Base-by-base conservation (phyloP, 2,113 vertebrate genomes). In the Nesospiza acunhae region DNA sequence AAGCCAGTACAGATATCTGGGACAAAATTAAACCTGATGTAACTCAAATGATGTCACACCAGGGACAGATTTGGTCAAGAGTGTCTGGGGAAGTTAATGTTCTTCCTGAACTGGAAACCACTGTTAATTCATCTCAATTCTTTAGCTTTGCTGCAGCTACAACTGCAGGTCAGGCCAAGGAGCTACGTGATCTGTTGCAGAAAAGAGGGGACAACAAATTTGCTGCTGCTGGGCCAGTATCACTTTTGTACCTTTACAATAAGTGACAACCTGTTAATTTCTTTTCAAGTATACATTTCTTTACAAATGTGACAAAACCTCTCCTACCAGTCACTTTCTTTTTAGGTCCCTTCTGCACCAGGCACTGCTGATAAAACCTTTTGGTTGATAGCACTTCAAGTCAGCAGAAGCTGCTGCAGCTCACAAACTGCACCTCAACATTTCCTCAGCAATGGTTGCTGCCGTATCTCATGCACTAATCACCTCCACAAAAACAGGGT, bases 1-100 rank as follows among this genome's bases (percentile, higher is more conserved):
- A 70, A 95, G 56, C n/a, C 79, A 68, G 35, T 22, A 80, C 39
- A 81, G 42, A 33, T 56, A 93, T 90, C 44, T 83, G 33, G 56
- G 44, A 67, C 72, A 93, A 96, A 92, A 91, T 80, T 22, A 92
- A 79, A 52, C 24, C 82, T 94, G 42, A 59, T 69, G 55, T 86
- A 85, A 90, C 20, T 77, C 55, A 79, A 83, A 23, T 28, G 30
- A 50, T 74, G 47, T 88, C 47, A 88, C 56, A 70, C 4, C 30
- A 84, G 19, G 30, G 59, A 80, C 42, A 64, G 63, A 91, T 88
- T 84, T 78, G 63, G 63, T 35, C 37, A 41, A 80, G 53, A 67
- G 23, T 31, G 35, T 47, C 82, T 70, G 59, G 19, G 22, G 63
- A 88, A 37, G 27, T 52, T 53, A 84, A 85, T 70, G 15, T 11